Conservation (phyloP, 2,888 invertebrate genomes). For the Cheilosia variabilis region DNA sequence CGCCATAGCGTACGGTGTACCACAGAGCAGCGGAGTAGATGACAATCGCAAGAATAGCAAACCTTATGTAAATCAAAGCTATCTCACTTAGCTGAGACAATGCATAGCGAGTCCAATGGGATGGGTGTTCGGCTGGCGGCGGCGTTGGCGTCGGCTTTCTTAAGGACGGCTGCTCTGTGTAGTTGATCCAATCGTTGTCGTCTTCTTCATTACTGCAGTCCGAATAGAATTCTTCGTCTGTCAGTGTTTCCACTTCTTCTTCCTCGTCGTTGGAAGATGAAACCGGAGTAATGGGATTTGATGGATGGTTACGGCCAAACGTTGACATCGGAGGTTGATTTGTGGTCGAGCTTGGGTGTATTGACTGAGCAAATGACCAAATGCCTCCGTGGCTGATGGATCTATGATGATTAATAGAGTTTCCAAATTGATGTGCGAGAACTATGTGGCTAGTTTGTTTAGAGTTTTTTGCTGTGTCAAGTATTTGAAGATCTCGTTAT, state of each 20-base stretch:
- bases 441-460: conserved; percentile 6
- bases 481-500: conserved; percentile 22
- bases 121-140: conserved; percentile 20
- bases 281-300: conserved; percentile 13
- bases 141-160: conserved; percentile 15
- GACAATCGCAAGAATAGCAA: conserved; percentile 79
- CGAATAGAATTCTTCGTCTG: conserved; percentile 26
- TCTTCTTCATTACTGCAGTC: conserved; percentile 19
- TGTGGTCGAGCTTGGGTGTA: conserved; percentile 11
- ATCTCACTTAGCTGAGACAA: conserved; percentile 78
- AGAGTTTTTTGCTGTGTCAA: conserved; percentile 6
- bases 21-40: conserved; percentile 81
- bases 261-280: conserved; percentile 14
- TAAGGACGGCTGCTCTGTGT: conserved; percentile 29
- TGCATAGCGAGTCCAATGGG: conserved; percentile 77
- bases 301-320: conserved; percentile 39
- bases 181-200: conserved; percentile 6
- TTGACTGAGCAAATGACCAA: conserved; percentile 35
- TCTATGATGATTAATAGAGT: conserved; percentile 23
- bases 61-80: conserved; percentile 81
- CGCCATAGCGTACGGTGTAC: conserved; percentile 80
- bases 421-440: conserved; percentile 34
- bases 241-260: conserved; percentile 3
- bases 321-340: conserved; percentile 54
- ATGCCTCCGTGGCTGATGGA: conserved; percentile 10